Evolutionary conservation across 2,888 invertebrate species (phyloP).

Genomic region (Cepaea hortensis): DNA sequence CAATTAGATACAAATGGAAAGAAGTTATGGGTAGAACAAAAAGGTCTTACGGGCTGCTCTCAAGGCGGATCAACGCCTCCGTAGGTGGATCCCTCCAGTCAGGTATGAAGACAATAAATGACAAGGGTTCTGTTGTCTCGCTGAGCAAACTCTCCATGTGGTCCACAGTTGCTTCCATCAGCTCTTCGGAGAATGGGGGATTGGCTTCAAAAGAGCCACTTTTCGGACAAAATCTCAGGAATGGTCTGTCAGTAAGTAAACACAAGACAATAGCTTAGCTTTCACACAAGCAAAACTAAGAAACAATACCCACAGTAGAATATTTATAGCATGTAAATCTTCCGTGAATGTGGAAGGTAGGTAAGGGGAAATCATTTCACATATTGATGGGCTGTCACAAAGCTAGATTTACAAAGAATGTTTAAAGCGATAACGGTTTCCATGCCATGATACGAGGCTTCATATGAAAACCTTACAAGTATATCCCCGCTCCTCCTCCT

Average conservation of each 20-base stretch:
- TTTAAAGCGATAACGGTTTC: too few relatives aligned
- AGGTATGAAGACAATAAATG: slow-evolving; percentile 94
- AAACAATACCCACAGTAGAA: not conserved
- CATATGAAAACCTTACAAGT: too few relatives aligned
- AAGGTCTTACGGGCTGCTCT: slow-evolving; percentile 73
- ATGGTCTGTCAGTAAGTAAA: slow-evolving; percentile 81
- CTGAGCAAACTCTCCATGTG: slow-evolving; percentile 92
- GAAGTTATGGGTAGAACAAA: not conserved
- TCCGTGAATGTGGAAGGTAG: too few relatives aligned
- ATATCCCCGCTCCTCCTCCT: too few relatives aligned
- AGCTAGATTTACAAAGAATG: too few relatives aligned
- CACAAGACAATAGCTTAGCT: slow-evolving; percentile 54
- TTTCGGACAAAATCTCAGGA: slow-evolving; percentile 92
- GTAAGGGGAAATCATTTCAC: too few relatives aligned
- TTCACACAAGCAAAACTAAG: not conserved
- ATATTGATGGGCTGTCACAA: too few relatives aligned
- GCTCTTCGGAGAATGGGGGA: slow-evolving; percentile 93
- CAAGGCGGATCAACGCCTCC: slow-evolving; percentile 87
- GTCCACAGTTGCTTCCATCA: slow-evolving; percentile 91
- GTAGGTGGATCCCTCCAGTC: slow-evolving; percentile 93
- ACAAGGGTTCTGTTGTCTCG: slow-evolving; percentile 91
- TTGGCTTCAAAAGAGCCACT: slow-evolving; percentile 96
- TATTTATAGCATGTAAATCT: too few relatives aligned
- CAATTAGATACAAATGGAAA: not conserved
- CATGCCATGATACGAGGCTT: too few relatives aligned